Conservation (phyloP, 2,888 invertebrate genomes). For the Himalopsyche tibetana region DNA sequence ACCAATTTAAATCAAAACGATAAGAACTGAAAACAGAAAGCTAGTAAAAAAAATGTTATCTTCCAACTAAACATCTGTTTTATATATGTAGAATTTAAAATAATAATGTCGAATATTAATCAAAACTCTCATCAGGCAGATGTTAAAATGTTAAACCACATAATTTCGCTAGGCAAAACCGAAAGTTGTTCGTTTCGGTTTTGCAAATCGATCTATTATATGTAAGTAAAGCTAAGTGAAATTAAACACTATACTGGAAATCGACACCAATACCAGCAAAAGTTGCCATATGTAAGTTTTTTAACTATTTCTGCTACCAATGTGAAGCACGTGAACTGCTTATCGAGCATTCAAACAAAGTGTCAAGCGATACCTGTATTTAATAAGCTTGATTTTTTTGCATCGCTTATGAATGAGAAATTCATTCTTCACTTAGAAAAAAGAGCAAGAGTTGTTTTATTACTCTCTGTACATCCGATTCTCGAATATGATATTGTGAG, state of each 20-base stretch:
- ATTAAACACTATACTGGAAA: background rate
- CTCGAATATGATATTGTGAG: too few relatives aligned
- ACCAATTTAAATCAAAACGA: background rate
- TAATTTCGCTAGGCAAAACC: background rate
- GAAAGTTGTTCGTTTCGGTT: constrained; percentile 5
- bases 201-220: constrained; percentile 8
- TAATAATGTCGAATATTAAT: constrained; percentile 10
- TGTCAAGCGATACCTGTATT: too few relatives aligned
- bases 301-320: too few relatives aligned
- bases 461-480: too few relatives aligned
- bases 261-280: too few relatives aligned
- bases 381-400: too few relatives aligned
- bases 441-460: too few relatives aligned
- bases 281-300: too few relatives aligned
- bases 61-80: background rate
- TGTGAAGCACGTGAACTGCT: too few relatives aligned
- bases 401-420: too few relatives aligned
- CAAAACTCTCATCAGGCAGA: constrained; percentile 22
- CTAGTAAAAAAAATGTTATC: background rate
- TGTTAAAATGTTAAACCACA: constrained; percentile 26
- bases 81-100: background rate
- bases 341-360: too few relatives aligned
- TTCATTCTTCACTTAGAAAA: too few relatives aligned
- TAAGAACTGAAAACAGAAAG: background rate
- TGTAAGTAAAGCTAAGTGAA: constrained; percentile 24